Percentiles rank a stretch among this genome's conserved stretches.
These are phyloP conservation scores for Brachypterus glaber DNA, from an alignment of 2,888 invertebrate species.

Conservation along the genomic window DNA sequence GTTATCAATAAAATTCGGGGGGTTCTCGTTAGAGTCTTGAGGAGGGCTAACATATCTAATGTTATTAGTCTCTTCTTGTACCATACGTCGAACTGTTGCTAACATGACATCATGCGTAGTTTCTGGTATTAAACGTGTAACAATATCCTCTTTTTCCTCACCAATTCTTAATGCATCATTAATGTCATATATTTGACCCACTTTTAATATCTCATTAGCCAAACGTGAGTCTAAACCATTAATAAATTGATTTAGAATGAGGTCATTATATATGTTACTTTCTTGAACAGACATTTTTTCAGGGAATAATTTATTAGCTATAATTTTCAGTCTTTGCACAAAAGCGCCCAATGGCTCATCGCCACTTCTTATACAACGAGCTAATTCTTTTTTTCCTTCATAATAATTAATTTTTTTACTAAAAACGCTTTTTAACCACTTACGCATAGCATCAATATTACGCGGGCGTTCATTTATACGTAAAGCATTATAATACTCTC, in stretches of 20 bases:
- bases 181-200: conserved; percentile 7
- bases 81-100: too few relatives aligned
- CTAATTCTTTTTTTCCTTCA: conserved; percentile 8
- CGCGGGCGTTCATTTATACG: conserved; percentile 8
- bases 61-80: too few relatives aligned
- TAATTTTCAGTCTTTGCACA: conserved; percentile 9
- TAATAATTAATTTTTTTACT: conserved; percentile 6
- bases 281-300: conserved; percentile 5
- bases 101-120: conserved; percentile 4
- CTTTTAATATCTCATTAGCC: conserved; percentile 8
- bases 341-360: conserved; percentile 11
- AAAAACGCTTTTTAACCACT: conserved; percentile 10
- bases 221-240: conserved; percentile 9
- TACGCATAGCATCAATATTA: conserved; percentile 5
- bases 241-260: conserved; percentile 12
- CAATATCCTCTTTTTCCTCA: conserved; percentile 9
- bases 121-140: conserved; percentile 5
- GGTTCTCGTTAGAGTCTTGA: too few relatives aligned
- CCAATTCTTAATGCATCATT: conserved; percentile 8
- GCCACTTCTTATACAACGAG: conserved; percentile 6
- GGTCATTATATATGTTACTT: too few relatives aligned
- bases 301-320: conserved; percentile 9
- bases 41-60: too few relatives aligned
- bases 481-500: conserved; percentile 10
- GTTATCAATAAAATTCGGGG: too few relatives aligned